A percentile compares a stretch with the other conserved stretches of the same genome.
phyloP scores from a whole-genome alignment of 1,140 invertebrate genomes.

The Neodiprion virginianus region DNA sequence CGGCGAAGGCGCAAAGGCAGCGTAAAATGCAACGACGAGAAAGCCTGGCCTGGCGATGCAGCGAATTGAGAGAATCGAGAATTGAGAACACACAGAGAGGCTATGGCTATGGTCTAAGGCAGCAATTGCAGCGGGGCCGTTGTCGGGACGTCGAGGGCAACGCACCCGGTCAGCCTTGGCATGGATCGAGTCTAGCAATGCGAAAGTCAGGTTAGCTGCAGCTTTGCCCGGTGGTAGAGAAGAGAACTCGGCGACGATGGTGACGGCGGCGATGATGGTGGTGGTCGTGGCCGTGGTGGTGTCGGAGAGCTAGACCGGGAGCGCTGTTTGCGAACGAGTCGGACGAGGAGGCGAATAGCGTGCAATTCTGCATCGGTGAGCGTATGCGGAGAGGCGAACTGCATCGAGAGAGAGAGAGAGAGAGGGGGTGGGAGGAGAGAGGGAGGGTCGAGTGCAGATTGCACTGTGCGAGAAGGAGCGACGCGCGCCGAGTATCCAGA shows the following conservation, averaged over 20 bases:
- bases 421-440: neutral
- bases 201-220: slow-evolving; percentile 59
- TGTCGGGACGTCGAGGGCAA: slow-evolving; percentile 61
- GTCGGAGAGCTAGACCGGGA: neutral
- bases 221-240: neutral
- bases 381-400: neutral
- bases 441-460: neutral
- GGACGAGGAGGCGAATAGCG: neutral
- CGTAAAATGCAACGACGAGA: no score
- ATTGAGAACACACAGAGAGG: neutral
- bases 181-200: slow-evolving; percentile 64
- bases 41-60: no score
- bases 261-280: neutral
- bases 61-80: neutral
- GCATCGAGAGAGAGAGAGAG: slow-evolving; percentile 1
- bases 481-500: neutral
- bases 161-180: slow-evolving; percentile 64
- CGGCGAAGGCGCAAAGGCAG: no score
- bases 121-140: slow-evolving; percentile 13
- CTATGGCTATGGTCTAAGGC: slow-evolving; percentile 8
- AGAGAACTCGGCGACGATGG: neutral
- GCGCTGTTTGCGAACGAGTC: neutral
- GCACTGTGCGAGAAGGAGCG: neutral
- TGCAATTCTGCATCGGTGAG: neutral
- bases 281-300: neutral